phyloP scores from a whole-genome alignment of 2,113 vertebrate genomes.

The Callorhinus ursinus region DNA sequence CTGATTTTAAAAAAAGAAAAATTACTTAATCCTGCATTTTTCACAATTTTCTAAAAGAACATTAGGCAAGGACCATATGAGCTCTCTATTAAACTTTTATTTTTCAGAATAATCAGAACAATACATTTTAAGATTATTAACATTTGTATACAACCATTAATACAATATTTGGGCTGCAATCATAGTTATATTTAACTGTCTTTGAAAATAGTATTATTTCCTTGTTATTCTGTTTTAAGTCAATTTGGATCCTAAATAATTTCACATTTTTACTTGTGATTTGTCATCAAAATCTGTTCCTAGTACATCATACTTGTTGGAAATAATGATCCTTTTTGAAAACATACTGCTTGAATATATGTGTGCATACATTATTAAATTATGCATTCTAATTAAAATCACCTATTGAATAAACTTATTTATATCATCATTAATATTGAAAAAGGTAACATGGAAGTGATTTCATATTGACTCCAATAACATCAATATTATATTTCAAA shows the following conservation, averaged over 20 bases:
- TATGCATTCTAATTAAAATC: neutral
- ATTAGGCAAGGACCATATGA: neutral
- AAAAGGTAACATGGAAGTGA: neutral
- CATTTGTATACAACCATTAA: neutral
- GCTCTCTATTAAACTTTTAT: neutral
- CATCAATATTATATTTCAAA: neutral
- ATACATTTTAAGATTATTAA: neutral
- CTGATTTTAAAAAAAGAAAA: neutral
- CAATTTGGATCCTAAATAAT: neutral
- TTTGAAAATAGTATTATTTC: neutral
- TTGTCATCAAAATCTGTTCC: neutral
- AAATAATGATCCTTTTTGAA: neutral
- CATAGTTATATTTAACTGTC: neutral
- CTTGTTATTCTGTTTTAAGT: neutral
- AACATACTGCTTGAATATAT: neutral
- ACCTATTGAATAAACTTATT: neutral
- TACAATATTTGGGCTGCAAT: neutral
- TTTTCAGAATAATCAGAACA: neutral
- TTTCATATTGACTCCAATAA: neutral
- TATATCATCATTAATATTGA: neutral
- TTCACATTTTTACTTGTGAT: neutral
- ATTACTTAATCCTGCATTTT: neutral
- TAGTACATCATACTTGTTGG: neutral
- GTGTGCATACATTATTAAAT: neutral
- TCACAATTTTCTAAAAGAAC: neutral